Base-by-base conservation (phyloP, 2,888 invertebrate genomes). In the Lepeophtheirus nordmannii region DNA sequence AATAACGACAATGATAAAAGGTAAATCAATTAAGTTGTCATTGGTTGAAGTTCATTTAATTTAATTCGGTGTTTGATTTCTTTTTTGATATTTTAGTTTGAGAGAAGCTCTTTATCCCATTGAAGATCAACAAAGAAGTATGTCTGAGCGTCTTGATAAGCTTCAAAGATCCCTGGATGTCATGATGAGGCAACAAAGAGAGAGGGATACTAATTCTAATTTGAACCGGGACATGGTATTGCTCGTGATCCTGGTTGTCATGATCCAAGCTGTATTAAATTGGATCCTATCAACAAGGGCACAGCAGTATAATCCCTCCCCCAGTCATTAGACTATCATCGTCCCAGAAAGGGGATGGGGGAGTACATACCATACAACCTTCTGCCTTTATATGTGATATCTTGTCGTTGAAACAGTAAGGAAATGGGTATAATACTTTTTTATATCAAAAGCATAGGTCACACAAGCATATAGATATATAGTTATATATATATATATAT, bases 181-280 rank as follows among this genome's bases (percentile, higher is more conserved):
- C 1, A 63, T 63, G 63, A 20, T n/a, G 20, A 17, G 23, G 17
- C 66, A 66, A 30, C 66, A 66, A 38, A 66, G 41, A 41, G 66
- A 66, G 12, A 17, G 60, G 23, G 66, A 66, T 8, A 37, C 58
- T 9, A 66, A 66, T 30, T 60, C 66, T 10, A 66, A 66, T 46
- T 41, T 66, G 17, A 66, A 66, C 17, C 59, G 66, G 14, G 66
- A 66, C 20, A 58, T 61, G 60, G 66, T 66, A 14, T 22, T 60
- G 11, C 60, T 66, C 20, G 60, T 66, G 17, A 22, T 66, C 20
- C 17, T 66, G 22, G 66, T 66, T 23, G 59, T 66, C 12, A 66
- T 66, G 66, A 66, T 66, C n/a, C 66, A 66, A 11, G 61, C 61
- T 37, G 37, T 61, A 17, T 37, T 61, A 5, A 61, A 61, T 9